Evolutionary conservation across 2,797 vertebrate species (phyloP), one percentile per base, ranked within the genome.

Genomic region (Manis crassicaudata): DNA sequence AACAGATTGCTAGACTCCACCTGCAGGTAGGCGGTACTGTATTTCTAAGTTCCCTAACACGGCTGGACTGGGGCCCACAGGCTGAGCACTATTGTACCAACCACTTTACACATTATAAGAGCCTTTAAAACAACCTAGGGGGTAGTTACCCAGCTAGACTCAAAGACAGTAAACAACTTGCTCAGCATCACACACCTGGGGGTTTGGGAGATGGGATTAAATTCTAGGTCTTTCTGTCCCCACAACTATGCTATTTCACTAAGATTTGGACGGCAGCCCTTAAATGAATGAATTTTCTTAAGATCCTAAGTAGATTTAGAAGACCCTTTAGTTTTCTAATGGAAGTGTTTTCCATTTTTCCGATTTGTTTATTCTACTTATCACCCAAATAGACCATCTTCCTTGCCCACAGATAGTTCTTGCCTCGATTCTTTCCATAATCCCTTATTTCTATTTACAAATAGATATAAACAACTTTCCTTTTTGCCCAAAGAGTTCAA

Each of bases 281-380:
- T 68, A 17, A 77, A 35, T 40, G 43, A 16, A 50, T 88, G 18
- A 37, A 27, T 56, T 40, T 80, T 54, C 21, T 63, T 17, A 43
- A 25, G 20, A 20, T 54, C 7, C 68, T 90, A 40, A 68, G 9
- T 60, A 67, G 25, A 58, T 46, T 46, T 46, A 46, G 46, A 10
- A 46, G 46, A 46, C 46, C 46, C 46, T 11, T 46, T 46, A 46
- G 46, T 46, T 46, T 46, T 46, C 46, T 46, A 46, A 46, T 46
- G 2, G 46, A 46, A 46, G 10, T 46, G 46, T 46, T 40, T 72
- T 72, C 52, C 29, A 35, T 35, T 92, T 70, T 65, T 21, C 60
- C 32, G 87, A 50, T 72, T 85, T 72, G 93, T 63, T 54, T 73
- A 70, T 73, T 79, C 37, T 93, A 68, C n/a, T 70, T 82, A 72